Evolutionary conservation across 2,113 vertebrate species (phyloP), one percentile per base, ranked within the genome.

Genomic region (Hucho hucho): DNA sequence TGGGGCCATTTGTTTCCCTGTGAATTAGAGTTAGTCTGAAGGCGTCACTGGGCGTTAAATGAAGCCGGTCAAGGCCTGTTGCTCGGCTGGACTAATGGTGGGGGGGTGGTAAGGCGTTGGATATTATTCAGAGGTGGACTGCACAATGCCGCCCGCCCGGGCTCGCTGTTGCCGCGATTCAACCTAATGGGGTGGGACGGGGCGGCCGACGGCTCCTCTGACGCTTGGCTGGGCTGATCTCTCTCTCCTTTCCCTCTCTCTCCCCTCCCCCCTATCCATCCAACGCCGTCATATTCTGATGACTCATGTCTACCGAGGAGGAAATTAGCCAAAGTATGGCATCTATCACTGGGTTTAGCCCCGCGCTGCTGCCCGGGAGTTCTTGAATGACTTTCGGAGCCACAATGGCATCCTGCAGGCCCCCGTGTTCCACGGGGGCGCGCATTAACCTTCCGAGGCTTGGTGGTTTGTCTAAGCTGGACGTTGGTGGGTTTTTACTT

Each of bases 171-270:
- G 4, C 49, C 16, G 16, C 49, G 49, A 18, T 53, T 53, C 84
- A 83, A 89, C 86, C 88, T 93, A 93, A 93, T 93, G 92, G 90
- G 87, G 88, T 92, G 90, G 89, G 87, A 92, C 91, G 87, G 84
- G 74, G 86, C 87, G 88, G 84, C 89, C 87, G 78, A 92, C 89
- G 87, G 87, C 84, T 88, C 81, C 84, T 84, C 81, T n/a, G 87
- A 90, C 80, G 89, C 90, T 89, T 79, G 75, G 83, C 86, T 92
- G 89, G 85, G 74, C 89, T 91, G 86, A 89, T 91, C 81, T 91
- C 82, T 43, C 37, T 74, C 85, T 87, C 72, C 79, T 84, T 37
- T 43, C 32, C 22, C 26, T 61, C 37, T 43, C 37, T 64, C 76
- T 73, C 75, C 73, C 24, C 72, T 70, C 26, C 75, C 69, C 1